Base-by-base conservation (phyloP, 2,888 invertebrate genomes). In the Fragum whitleyi region DNA sequence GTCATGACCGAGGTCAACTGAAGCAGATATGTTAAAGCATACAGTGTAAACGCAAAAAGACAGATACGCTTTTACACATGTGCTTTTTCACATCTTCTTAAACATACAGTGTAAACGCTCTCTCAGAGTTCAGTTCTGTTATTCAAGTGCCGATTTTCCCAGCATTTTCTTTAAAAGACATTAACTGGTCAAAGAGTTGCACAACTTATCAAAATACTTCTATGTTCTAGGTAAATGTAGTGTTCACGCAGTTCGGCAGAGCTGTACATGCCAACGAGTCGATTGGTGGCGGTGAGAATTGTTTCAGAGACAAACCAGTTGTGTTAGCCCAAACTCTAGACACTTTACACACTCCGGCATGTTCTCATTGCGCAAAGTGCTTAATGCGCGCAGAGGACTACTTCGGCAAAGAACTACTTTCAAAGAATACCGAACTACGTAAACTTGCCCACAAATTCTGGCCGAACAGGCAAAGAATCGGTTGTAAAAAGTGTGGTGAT, bases 251-350 rank as follows among this genome's bases (percentile, higher is more conserved):
- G 62, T 87, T 79, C 55, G 89, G 90, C 9, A 83, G 90, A 32
- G 83, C 87, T 0, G 74, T 90, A 1, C 65, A 79, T 26, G 84
- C 88, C 0, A 77, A 70, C 26, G 83, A 83, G 16, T 82, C 80
- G 47, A 57, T 88, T 1, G 57, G 65, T 14, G 53, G 67, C 19
- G 88, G 87, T 28, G 84, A 89, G 23, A 83, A 87, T 23, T 78
- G 88, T 2, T 88, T 90, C 72, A 71, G 82, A 1, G 91, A 91
- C 69, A 81, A 77, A 70, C 86, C 91, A 0, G 79, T 86, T 11
- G 79, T 91, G 0, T 77, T 87, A n/a, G 83, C 89, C 1, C 91
- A 90, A 77, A 88, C 90, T 2, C 47, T 90, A 16, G 87, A 88
- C 57, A 78, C 86, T 7, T 26, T 79, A 2, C 28, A 79, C 29